Evolutionary conservation across 2,113 vertebrate species (phyloP).

Genomic region (Todiramphus saurophagus): DNA sequence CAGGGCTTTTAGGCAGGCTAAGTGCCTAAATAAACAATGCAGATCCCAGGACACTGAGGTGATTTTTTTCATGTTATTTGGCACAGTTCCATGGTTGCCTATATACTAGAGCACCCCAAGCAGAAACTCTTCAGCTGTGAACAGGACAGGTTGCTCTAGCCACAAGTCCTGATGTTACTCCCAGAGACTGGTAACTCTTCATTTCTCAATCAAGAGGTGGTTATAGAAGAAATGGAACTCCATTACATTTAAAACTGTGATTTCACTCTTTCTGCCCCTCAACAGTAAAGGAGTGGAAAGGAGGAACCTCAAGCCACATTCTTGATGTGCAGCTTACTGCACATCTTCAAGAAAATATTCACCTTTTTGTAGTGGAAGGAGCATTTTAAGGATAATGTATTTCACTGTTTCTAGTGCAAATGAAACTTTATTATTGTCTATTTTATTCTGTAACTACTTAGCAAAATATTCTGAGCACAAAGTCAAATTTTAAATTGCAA

Average conservation of each 20-base stretch:
- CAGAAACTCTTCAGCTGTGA: neutral
- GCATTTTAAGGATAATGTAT: neutral
- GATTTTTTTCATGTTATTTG: neutral
- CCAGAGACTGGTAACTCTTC: neutral
- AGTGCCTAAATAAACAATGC: neutral
- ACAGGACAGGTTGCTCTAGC: neutral
- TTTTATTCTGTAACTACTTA: neutral
- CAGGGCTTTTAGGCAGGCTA: neutral
- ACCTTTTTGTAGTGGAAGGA: neutral
- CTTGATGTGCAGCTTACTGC: neutral
- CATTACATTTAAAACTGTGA: neutral
- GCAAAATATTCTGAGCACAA: neutral
- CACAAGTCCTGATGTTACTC: neutral
- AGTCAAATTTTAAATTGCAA: neutral
- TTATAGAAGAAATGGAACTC: neutral
- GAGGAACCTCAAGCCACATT: neutral
- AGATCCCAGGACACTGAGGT: neutral
- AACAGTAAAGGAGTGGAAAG: neutral
- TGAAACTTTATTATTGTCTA: neutral
- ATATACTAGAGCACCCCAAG: neutral
- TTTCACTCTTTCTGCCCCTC: neutral
- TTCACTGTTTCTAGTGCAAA: neutral
- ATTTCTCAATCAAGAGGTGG: neutral
- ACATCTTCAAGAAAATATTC: neutral
- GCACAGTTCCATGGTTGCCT: fast-evolving